Evolutionary conservation across 2,113 vertebrate genomes (phyloP), one percentile per base, ranked within the genome.

Genomic region (Epinephelus moara): DNA sequence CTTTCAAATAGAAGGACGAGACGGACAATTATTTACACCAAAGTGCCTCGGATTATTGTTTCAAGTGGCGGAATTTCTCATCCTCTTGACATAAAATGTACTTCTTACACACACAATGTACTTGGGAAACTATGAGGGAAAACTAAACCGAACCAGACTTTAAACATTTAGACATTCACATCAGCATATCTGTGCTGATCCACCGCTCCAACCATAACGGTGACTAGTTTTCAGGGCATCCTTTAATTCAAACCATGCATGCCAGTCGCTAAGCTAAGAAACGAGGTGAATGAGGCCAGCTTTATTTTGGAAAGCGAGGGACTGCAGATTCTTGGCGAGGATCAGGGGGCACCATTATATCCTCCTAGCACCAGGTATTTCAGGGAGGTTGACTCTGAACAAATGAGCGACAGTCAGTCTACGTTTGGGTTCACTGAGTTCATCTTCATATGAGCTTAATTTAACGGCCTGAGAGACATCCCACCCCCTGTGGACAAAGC

Each of bases 381-480:
- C 64, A 73, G 50, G 69, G 17, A 52, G 61, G 49, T 67, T 82
- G 67, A 85, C 52, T 75, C 61, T 71, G 62, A 86, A 84, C 60
- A 71, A 80, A 81, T 50, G 17, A 81, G 61, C 56, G n/a, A 80
- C 59, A 75, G 52, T 69, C 59, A 9, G 47, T 70, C 70, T 57
- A n/a, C 15, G 18, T 80, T 75, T 49, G 40, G 81, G 84, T 84
- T 87, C 74, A 73, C 40, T 2, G 59, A 84, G 80, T 81, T 88
- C 68, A 70, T 45, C 23, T 80, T 57, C 75, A 63, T 50, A 56
- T 77, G 53, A 68, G 76, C 50, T n/a, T n/a, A 11, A 56, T 61
- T 61, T 50, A 60, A 13, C 0, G 1, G 12, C 55, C 57, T 17
- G 40, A 73, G 52, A 61, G n/a, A 69, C 50, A 27, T 30, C 61